Base-by-base conservation (phyloP, 2,797 vertebrate genomes). In the Zonotrichia albicollis region DNA sequence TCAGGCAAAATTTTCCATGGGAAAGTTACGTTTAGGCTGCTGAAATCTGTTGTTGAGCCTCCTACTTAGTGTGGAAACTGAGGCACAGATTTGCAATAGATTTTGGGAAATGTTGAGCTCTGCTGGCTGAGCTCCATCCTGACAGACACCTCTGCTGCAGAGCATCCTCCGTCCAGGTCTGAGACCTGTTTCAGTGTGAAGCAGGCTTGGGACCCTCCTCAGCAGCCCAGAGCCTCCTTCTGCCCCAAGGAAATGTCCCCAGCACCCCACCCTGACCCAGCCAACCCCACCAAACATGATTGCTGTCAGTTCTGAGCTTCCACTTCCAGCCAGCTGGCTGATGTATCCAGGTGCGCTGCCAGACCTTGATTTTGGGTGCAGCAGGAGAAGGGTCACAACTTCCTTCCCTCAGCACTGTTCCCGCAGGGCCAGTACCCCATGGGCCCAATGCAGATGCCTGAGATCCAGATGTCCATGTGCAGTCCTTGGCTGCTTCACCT, bases 221-320 rank as follows among this genome's bases (percentile, higher is more conserved):
- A 45, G 53, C 21, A 71, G 6, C 71, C 64, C 9, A 1, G 42
- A 88, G 34, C 34, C 27, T 53, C 55, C 45, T 40, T 23, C 48
- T 67, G 17, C 30, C 73, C 40, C 0, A 2, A 26, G 30, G 11
- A 66, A 51, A 32, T 12, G 25, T 29, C 11, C 14, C 25, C 45
- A 29, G 27, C 1, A 42, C 11, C 40, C 55, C 46, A 26, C 20
- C 38, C 42, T 48, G 72, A 87, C 13, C 30, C 8, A 34, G 10
- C 19, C 67, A 55, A 22, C 1, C 2, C 48, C 71, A n/a, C 29
- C 36, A 51, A 57, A 46, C 29, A 34, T 0, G 0, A 15, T 0
- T 18, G 13, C 23, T 54, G 43, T 48, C 74, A 53, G 40, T 25
- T 67, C 26, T 5, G 1, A 22, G 13, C 36, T 50, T 2, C 61